Evolutionary conservation across 2,797 vertebrate species (phyloP), one percentile per base, ranked within the genome.

Genomic region (Chaunax sp.): DNA sequence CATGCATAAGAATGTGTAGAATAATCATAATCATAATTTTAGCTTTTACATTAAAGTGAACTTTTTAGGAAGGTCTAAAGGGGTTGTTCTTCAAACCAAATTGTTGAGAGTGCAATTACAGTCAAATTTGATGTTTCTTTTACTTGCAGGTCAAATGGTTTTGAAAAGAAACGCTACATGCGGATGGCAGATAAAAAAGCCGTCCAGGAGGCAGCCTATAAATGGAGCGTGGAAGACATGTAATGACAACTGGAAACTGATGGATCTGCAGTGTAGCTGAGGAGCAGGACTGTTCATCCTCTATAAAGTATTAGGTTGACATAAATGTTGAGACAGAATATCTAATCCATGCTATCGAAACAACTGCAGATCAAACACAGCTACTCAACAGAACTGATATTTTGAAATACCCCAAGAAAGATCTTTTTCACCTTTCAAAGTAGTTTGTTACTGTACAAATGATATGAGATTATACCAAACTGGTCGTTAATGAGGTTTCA

Each of bases 151-250:
- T 98, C 98, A 64, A 99, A 96, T 11, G 97, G 98, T 4, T 99
- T 98, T 75, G 98, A 99, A 85, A 92, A 97, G 91, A 95, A 97
- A 86, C 95, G 94, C 72, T 99, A 96, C 74, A 91, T 84, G 37
- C 89, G 98, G 62, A 92, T 97, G 0, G 90, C 97, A 16, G 95
- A 97, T 84, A 97, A 95, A 91, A 98, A 96, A 84, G 97, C 98
- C 0, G 84, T 94, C 6, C 95, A 99, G 87, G 96, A 99, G 53
- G 89, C 94, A 0, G 97, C 97, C 0, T 99, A 99, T 88, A 98
- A 99, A 82, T 99, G 98, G 98, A 99, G 98, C 0, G 97, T 99
- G 11, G 98, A 99, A 87, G 97, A 99, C 86, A 98, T 99, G 98
- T 99, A 94, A 84, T 35, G 12, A 26, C 3, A 25, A 16, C 26